Evolutionary conservation across 2,888 invertebrate genomes (phyloP), one percentile per base, ranked within the genome.

Genomic region (Beris morrisii): DNA sequence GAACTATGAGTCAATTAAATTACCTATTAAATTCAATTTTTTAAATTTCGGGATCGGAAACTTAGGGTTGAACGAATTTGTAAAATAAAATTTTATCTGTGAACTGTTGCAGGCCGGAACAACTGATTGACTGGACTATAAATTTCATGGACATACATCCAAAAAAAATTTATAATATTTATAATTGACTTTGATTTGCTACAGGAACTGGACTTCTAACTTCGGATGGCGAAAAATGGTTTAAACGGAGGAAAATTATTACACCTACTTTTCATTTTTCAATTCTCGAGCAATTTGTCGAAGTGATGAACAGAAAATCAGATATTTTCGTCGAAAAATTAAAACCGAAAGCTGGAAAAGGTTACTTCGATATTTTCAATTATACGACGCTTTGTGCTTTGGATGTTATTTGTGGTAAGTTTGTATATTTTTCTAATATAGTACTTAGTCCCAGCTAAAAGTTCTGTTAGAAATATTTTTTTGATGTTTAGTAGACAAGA

Each of bases 221-320:
- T 7, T 65, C 57, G 64, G 32, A 65, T 79, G 82, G 81, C n/a
- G 71, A 75, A 43, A 77, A 78, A 72, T 82, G 82, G 82, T 73
- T 75, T 32, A 73, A 75, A 1, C 77, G 79, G 58, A 73, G 82
- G 54, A 80, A 79, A 73, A 71, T 82, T 64, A 79, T 82, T 13
- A 81, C 79, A 0, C 80, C 81, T 4, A 77, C 80, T 3, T 82
- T 82, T 71, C 81, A 82, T 70, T 76, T 78, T 69, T 76, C 76
- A 58, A 75, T 81, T 31, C 71, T 82, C 6, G 77, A 80, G 45
- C 75, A 78, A 4, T 82, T 80, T 70, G 70, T 76, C 3, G 73
- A 75, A 3, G 72, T 77, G 3, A 78, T 82, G 73, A 72, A 74
- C 12, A 73, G 76, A 54, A 84, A 86, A 70, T 74, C 82, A 1